Evolutionary conservation across 2,888 invertebrate genomes (phyloP).

Genomic region (Parnassius orleans): DNA sequence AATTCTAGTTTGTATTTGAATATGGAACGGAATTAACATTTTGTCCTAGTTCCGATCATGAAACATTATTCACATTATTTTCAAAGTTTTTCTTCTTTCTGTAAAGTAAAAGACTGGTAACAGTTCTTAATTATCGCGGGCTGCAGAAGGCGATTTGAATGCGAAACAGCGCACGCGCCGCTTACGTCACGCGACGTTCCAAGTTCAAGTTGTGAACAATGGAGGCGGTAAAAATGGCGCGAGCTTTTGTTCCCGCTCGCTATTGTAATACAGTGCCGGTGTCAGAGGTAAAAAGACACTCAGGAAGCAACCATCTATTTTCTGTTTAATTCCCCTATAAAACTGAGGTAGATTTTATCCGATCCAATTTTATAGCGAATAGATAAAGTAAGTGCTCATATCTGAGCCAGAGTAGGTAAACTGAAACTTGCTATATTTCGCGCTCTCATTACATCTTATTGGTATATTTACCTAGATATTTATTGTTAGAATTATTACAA

Average conservation of each 20-base stretch:
- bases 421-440: too few relatives aligned
- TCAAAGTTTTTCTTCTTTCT: too few relatives aligned
- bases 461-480: too few relatives aligned
- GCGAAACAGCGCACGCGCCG: conserved; percentile 71
- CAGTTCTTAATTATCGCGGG: conserved; percentile 43
- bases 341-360: not conserved
- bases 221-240: conserved; percentile 68
- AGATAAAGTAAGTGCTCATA: too few relatives aligned
- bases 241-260: conserved; percentile 71
- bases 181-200: conserved; percentile 72
- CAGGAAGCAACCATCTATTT: conserved; percentile 5
- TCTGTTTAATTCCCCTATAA: conserved; percentile 3
- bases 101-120: conserved; percentile 29
- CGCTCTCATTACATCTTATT: too few relatives aligned
- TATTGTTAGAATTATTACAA: too few relatives aligned
- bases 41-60: too few relatives aligned
- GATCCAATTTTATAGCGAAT: too few relatives aligned
- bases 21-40: too few relatives aligned
- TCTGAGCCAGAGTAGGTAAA: too few relatives aligned
- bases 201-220: conserved; percentile 75
- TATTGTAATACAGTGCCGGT: conserved; percentile 52
- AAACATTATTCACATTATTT: too few relatives aligned
- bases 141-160: conserved; percentile 65
- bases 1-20: too few relatives aligned
- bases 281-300: conserved; percentile 40